Base-by-base conservation (phyloP, 2,888 invertebrate species). In the Didymodactylos carnosus region DNA sequence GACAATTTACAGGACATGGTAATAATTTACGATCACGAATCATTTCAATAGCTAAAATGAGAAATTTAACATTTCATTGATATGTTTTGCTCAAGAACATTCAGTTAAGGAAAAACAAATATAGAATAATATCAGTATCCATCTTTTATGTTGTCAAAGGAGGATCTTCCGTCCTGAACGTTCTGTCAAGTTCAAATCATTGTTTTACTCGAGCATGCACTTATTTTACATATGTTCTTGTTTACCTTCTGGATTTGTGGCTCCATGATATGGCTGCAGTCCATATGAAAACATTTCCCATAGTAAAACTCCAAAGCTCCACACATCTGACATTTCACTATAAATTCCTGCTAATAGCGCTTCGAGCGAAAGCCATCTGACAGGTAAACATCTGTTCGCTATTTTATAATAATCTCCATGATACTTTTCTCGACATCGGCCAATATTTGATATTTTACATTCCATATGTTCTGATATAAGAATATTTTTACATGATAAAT, bases 1-100 rank as follows among this genome's bases (percentile, higher is more conserved):
- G 95, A 81, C 95, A 95, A 77, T 89, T 89, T 76, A 91, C 90
- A 0, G 98, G 97, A 79, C 92, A 90, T 0, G 92, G 90, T 76
- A 98, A 86, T 43, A 97, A 85, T 83, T 94, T 93, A 23, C 95
- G 88, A 16, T 91, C 91, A 23, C 95, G 88, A 73, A 98, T 92
- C 90, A 95, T 92, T 79, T 92, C 90, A 80, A 97, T 93, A 29
- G 97, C n/a, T n/a, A n/a, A n/a, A n/a, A n/a, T n/a, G n/a, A n/a
- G n/a, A n/a, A n/a, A n/a, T n/a, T n/a, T n/a, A n/a, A n/a, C n/a
- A n/a, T n/a, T n/a, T n/a, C n/a, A n/a, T n/a, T n/a, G n/a, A n/a
- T n/a, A n/a, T n/a, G n/a, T n/a, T n/a, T n/a, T n/a, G n/a, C n/a
- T n/a, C n/a, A n/a, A n/a, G n/a, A n/a, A n/a, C n/a, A n/a, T n/a